A percentile compares a stretch with the other conserved stretches of the same genome.
Conservation (phyloP, 2,113 vertebrate genomes). For the Notarius quadriscutis region DNA sequence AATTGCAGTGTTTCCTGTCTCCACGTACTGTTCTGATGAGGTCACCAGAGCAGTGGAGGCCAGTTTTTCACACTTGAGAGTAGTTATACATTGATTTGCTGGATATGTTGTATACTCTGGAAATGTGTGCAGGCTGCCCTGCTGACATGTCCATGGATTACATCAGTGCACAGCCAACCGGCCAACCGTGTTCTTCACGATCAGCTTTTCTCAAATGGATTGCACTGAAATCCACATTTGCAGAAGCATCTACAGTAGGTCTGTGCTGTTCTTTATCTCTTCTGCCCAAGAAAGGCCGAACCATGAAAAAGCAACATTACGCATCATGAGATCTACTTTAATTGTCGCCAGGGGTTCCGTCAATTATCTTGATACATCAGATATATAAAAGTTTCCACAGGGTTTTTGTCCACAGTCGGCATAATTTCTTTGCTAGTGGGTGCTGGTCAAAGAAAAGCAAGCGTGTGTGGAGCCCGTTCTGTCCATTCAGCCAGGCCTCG, state of each 20-base stretch:
- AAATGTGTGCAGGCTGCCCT: not conserved
- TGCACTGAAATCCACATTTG: not conserved
- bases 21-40: not conserved
- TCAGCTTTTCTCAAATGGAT: not conserved
- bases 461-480: not conserved
- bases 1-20: not conserved
- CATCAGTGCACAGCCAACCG: not conserved
- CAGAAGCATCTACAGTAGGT: not conserved
- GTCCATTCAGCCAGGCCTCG: conserved; percentile 24
- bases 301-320: not conserved
- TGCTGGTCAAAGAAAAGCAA: conserved; percentile 1
- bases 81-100: not conserved
- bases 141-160: not conserved
- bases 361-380: conserved; percentile 19
- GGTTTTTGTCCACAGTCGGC: not conserved
- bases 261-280: not conserved
- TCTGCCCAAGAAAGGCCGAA: not conserved
- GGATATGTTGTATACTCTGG: not conserved
- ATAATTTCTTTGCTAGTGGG: not conserved
- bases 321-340: conserved; percentile 13
- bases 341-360: conserved; percentile 5
- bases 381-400: not conserved
- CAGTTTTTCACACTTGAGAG: not conserved
- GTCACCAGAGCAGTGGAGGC: not conserved
- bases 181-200: not conserved